phyloP scores from a whole-genome alignment of 2,113 vertebrate genomes.

The Nothoprocta pentlandii region DNA sequence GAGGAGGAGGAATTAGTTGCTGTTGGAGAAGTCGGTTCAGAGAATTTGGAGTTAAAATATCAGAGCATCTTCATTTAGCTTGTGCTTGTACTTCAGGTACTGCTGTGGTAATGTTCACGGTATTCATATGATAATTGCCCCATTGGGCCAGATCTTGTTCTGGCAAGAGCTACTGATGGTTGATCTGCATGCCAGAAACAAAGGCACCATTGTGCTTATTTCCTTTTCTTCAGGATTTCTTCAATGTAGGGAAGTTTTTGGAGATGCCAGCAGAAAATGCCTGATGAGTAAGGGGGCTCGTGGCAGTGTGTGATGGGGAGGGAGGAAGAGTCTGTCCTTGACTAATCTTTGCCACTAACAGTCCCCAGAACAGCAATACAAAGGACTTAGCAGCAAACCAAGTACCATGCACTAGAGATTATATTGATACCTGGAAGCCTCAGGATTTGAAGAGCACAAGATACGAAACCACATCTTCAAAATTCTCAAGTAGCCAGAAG shows the following conservation, averaged over 20 bases:
- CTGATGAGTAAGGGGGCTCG: background rate
- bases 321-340: background rate
- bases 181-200: background rate
- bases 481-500: background rate
- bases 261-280: background rate
- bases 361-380: background rate
- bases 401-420: background rate
- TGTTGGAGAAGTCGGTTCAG: background rate
- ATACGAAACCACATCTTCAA: background rate
- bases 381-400: background rate
- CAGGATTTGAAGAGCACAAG: background rate
- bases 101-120: background rate
- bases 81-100: background rate
- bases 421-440: background rate
- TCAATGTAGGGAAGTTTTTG: background rate
- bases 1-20: constrained; percentile 11
- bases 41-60: background rate
- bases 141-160: background rate
- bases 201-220: background rate
- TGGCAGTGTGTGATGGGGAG: background rate
- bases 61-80: background rate
- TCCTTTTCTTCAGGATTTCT: background rate
- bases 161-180: background rate
- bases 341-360: background rate
- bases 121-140: background rate